phyloP scores from a whole-genome alignment of 2,888 invertebrate genomes.

The Petrolisthes cinctipes region DNA sequence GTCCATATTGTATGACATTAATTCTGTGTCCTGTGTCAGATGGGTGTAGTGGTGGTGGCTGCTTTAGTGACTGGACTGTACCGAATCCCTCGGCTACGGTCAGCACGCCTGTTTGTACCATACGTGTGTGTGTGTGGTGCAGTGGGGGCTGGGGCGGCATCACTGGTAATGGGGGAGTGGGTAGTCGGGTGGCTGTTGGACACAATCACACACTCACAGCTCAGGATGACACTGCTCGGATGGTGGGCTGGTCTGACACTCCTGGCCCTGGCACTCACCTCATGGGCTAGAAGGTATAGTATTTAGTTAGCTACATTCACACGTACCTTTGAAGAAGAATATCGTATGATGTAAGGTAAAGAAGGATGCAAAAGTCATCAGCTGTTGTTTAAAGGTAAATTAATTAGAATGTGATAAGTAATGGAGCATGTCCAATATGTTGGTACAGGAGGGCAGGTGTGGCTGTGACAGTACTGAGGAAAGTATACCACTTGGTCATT shows the following conservation, averaged over 20 bases:
- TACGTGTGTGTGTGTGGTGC: constrained; percentile 38
- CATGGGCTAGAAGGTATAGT: constrained; percentile 44
- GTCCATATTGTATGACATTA: too few species aligned
- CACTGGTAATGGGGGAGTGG: constrained; percentile 53
- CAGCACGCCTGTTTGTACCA: constrained; percentile 41
- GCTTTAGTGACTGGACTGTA: constrained; percentile 24
- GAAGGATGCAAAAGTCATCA: too few species aligned
- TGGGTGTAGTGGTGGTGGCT: constrained; percentile 45
- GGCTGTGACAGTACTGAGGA: constrained; percentile 76
- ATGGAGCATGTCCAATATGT: not conserved
- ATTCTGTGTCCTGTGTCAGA: constrained; percentile 7
- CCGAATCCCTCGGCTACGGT: constrained; percentile 23
- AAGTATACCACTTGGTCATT: constrained; percentile 86
- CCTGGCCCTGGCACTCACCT: constrained; percentile 29
- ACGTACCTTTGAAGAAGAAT: not conserved
- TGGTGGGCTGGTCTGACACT: constrained; percentile 38
- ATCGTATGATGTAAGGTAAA: too few species aligned
- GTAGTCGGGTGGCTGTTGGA: constrained; percentile 52
- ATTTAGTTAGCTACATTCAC: not conserved
- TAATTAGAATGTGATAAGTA: not conserved
- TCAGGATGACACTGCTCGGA: constrained; percentile 30
- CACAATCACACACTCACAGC: constrained; percentile 5
- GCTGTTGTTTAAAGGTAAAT: too few species aligned
- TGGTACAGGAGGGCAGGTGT: constrained; percentile 17
- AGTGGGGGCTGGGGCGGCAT: constrained; percentile 43